These are phyloP conservation scores for Hydrocynus forskahlii DNA, from an alignment of 2,797 vertebrate genomes.

Conservation along the genomic window DNA sequence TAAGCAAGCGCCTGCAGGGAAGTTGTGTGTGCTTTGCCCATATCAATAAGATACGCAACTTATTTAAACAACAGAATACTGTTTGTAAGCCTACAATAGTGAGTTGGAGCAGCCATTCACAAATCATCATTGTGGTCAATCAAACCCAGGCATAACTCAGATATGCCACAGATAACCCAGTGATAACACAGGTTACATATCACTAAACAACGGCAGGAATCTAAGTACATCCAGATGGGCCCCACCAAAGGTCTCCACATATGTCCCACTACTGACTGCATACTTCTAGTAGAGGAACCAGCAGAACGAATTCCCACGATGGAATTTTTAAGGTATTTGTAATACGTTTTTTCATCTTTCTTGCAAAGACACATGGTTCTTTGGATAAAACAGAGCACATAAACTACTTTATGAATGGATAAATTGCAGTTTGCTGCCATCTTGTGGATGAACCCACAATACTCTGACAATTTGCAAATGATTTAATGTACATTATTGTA, in stretches of 20 bases:
- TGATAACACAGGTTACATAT: slow-evolving; percentile 56
- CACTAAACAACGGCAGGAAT: slow-evolving; percentile 52
- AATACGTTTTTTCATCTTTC: background rate
- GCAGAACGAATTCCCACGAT: slow-evolving; percentile 5
- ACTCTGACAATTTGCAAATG: background rate
- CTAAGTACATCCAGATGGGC: slow-evolving; percentile 70
- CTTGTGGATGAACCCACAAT: slow-evolving; percentile 31
- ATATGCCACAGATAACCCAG: slow-evolving; percentile 58
- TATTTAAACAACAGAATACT: background rate
- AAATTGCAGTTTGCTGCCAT: slow-evolving; percentile 28
- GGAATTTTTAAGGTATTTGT: slow-evolving; percentile 13
- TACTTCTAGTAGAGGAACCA: slow-evolving; percentile 24
- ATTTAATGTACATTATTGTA: no score
- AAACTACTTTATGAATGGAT: background rate
- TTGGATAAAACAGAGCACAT: background rate
- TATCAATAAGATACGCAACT: background rate
- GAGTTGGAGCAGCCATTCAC: slow-evolving; percentile 23
- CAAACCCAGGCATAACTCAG: slow-evolving; percentile 32
- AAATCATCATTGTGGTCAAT: slow-evolving; percentile 61
- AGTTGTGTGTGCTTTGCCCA: background rate
- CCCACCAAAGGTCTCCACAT: slow-evolving; percentile 48
- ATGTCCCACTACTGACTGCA: slow-evolving; percentile 21
- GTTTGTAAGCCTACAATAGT: background rate
- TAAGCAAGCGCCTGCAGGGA: background rate
- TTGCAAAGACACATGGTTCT: background rate